Conservation (phyloP, 2,797 vertebrate genomes). For the Clarias fuscus region DNA sequence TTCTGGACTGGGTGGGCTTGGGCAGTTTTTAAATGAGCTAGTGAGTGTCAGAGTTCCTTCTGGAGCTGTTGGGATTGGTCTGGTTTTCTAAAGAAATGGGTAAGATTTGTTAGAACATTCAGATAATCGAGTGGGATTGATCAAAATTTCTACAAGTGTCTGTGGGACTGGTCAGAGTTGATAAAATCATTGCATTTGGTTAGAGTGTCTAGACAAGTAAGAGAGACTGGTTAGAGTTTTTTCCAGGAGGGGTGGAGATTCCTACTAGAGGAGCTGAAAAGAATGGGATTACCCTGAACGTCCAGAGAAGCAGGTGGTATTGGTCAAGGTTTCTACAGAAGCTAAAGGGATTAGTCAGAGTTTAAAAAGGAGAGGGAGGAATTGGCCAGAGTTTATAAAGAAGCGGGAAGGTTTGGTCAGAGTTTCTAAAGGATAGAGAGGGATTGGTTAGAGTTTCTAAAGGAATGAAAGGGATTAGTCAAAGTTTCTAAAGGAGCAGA, state of each 20-base stretch:
- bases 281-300: too few species aligned
- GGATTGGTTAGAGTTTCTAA: not conserved
- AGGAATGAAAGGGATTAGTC: not conserved
- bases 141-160: not conserved
- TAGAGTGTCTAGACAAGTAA: too few species aligned
- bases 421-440: not conserved
- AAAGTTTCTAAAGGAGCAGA: not conserved
- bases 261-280: too few species aligned
- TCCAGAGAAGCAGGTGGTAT: too few species aligned
- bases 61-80: not conserved
- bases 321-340: not conserved
- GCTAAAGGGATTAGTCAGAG: not conserved
- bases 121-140: not conserved
- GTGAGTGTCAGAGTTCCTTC: not conserved
- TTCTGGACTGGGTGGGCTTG: not conserved
- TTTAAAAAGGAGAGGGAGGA: not conserved
- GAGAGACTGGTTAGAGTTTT: too few species aligned
- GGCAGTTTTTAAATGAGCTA: not conserved
- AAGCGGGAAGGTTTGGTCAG: not conserved
- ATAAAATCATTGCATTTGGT: not conserved
- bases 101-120: not conserved
- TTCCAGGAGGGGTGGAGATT: too few species aligned
- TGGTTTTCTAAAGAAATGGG: not conserved
- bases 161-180: not conserved
- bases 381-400: not conserved